Conservation (phyloP, 2,888 invertebrate species). For the Anticlea derivata region DNA sequence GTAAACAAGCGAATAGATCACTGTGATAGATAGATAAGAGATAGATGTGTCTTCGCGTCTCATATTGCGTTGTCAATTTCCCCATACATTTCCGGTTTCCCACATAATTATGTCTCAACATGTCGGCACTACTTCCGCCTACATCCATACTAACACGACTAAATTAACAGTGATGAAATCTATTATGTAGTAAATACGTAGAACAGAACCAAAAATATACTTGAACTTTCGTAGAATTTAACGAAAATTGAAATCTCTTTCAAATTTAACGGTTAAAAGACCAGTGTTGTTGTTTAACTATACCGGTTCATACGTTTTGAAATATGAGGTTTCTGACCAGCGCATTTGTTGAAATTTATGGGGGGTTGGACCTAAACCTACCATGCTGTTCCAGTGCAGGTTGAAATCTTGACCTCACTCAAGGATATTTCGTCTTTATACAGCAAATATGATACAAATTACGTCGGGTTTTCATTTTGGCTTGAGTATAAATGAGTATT, state of each 20-base stretch:
- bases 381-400: too few species aligned
- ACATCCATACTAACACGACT: slow-evolving; percentile 1
- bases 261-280: too few species aligned
- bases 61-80: slow-evolving; percentile 27
- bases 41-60: slow-evolving; percentile 6
- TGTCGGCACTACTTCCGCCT: slow-evolving; percentile 34
- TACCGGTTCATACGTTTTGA: too few species aligned
- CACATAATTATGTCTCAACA: slow-evolving; percentile 34
- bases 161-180: slow-evolving; percentile 8
- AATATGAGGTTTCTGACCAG: too few species aligned
- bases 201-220: not conserved
- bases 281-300: too few species aligned
- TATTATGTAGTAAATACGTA: not conserved
- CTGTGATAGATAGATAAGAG: slow-evolving; percentile 3
- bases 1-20: slow-evolving; percentile 27
- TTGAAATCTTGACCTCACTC: too few species aligned
- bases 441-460: too few species aligned
- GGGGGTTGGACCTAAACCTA: too few species aligned
- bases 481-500: too few species aligned
- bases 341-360: too few species aligned
- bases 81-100: slow-evolving; percentile 29
- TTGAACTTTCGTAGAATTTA: not conserved
- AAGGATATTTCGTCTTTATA: too few species aligned
- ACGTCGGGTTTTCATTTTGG: too few species aligned
- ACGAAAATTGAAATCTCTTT: not conserved